A percentile compares a stretch with the other conserved stretches of the same genome.
These are phyloP conservation scores for Stomorhina lunata DNA, from an alignment of 2,888 invertebrate genomes.

Conservation along the genomic window DNA sequence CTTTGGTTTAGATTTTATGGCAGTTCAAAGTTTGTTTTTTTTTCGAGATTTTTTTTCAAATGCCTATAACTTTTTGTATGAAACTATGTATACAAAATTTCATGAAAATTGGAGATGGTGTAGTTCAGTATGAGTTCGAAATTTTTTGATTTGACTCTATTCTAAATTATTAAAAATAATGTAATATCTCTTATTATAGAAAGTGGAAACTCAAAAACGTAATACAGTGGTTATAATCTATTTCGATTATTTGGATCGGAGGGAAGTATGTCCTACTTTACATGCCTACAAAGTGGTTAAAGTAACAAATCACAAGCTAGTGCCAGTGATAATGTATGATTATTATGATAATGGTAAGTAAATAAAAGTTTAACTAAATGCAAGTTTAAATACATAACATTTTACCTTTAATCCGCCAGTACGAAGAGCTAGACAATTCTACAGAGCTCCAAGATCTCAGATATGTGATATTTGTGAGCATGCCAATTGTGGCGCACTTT, in stretches of 20 bases:
- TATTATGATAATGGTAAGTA: conserved; percentile 95
- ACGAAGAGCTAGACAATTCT: conserved; percentile 91
- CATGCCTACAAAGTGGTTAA: conserved; percentile 92
- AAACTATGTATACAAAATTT: too few relatives aligned
- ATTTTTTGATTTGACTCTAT: too few relatives aligned
- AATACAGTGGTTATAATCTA: conserved; percentile 86
- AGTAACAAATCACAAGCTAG: conserved; percentile 92
- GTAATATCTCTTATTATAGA: conserved; percentile 69
- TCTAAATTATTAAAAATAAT: background rate
- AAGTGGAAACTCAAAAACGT: conserved; percentile 85
- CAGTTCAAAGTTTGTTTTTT: too few relatives aligned
- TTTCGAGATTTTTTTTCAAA: too few relatives aligned
- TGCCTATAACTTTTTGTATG: too few relatives aligned
- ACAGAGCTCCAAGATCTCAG: conserved; percentile 85
- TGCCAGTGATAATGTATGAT: conserved; percentile 92
- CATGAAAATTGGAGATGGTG: too few relatives aligned
- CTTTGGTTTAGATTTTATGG: too few relatives aligned
- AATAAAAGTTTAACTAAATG: background rate
- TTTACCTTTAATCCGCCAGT: conserved; percentile 80
- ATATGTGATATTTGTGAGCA: conserved; percentile 92
- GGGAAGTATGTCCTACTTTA: conserved; percentile 91
- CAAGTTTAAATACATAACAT: background rate
- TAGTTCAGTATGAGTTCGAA: too few relatives aligned
- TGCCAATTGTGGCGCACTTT: conserved; percentile 80
- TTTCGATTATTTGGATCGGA: conserved; percentile 85